Conservation (phyloP, 1,140 invertebrate species). For the Drosophila virilis region DNA sequence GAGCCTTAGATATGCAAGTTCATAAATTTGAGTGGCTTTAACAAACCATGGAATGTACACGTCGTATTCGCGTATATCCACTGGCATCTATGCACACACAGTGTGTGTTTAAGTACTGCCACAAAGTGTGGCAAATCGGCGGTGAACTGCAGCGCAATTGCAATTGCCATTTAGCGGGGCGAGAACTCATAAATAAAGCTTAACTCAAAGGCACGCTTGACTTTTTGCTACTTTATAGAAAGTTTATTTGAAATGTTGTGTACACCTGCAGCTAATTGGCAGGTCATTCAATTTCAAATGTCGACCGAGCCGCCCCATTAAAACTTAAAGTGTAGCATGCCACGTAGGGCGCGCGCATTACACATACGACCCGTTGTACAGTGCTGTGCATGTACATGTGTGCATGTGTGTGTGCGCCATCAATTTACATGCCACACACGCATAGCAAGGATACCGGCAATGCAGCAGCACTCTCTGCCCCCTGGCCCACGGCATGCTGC, state of each 20-base stretch:
- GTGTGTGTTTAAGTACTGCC: too few species aligned
- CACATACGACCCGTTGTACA: constrained; percentile 33
- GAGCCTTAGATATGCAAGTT: too few species aligned
- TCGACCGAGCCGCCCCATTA: constrained; percentile 52
- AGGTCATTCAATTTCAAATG: constrained; percentile 60
- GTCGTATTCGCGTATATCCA: too few species aligned
- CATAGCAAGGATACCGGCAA: constrained; percentile 30
- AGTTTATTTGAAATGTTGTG: constrained; percentile 35
- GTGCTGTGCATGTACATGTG: too few species aligned
- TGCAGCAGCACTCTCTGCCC: constrained; percentile 1
- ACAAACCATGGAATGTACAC: too few species aligned
- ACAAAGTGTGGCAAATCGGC: too few species aligned
- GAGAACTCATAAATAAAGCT: constrained; percentile 1
- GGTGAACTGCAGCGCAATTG: too few species aligned
- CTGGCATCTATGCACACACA: too few species aligned
- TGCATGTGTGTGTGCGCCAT: constrained; percentile 32
- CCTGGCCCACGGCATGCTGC: neutral
- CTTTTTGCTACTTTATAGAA: constrained; percentile 48
- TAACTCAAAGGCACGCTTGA: constrained; percentile 17
- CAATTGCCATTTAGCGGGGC: too few species aligned
- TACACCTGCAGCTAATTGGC: constrained; percentile 65
- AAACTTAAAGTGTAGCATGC: constrained; percentile 75
- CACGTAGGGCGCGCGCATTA: constrained; percentile 28
- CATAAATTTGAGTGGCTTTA: too few species aligned
- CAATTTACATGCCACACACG: constrained; percentile 78